phyloP scores from a whole-genome alignment of 2,888 invertebrate species.

The Cephus sareptanus region DNA sequence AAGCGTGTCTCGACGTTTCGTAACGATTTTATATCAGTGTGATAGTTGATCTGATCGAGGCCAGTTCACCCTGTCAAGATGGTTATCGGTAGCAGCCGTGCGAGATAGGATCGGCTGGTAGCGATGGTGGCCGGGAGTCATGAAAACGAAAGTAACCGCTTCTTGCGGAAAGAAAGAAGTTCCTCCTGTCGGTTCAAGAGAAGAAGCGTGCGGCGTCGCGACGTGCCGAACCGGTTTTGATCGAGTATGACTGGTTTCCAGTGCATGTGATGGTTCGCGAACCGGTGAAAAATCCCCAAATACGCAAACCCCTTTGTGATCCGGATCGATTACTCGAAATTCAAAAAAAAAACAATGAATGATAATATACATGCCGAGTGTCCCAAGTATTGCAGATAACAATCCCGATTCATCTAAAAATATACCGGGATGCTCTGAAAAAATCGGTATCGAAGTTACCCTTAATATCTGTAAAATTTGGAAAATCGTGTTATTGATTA shows the following conservation, averaged over 20 bases:
- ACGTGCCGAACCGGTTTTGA: constrained; percentile 54
- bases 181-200: constrained; percentile 32
- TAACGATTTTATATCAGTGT: not conserved
- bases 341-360: not conserved
- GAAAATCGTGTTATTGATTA: not conserved
- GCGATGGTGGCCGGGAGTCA: constrained; percentile 9
- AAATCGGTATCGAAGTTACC: not conserved
- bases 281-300: constrained; percentile 38
- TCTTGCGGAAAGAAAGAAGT: constrained; percentile 44
- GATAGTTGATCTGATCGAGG: not conserved
- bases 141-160: constrained; percentile 54
- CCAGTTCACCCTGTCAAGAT: not conserved
- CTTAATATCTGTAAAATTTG: not conserved
- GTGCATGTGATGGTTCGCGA: constrained; percentile 44
- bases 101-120: not conserved
- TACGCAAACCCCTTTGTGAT: not conserved
- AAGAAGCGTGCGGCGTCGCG: constrained; percentile 12
- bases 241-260: constrained; percentile 53
- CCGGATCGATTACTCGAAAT: not conserved
- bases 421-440: not conserved
- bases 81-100: not conserved
- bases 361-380: not conserved
- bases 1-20: not conserved
- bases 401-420: not conserved
- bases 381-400: not conserved